A percentile compares a stretch with the other conserved stretches of the same genome.
Evolutionary conservation across 2,888 invertebrate genomes (phyloP).

Genomic region (Drosophila borborema): DNA sequence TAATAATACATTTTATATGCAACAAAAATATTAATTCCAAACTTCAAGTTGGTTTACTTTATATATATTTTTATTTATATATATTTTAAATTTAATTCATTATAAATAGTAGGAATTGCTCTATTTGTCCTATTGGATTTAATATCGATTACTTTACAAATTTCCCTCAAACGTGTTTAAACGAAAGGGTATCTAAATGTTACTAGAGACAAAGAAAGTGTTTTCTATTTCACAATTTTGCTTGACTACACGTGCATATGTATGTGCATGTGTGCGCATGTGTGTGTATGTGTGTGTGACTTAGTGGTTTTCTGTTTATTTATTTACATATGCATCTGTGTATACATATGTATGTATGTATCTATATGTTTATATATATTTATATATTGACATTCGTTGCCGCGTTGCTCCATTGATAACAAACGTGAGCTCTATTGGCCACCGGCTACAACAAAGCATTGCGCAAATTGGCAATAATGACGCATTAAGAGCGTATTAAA

Average conservation of each 20-base stretch:
- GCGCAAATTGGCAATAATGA: slow-evolving; percentile 65
- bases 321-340: slow-evolving; percentile 4
- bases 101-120: not conserved
- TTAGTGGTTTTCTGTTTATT: slow-evolving; percentile 5
- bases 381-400: slow-evolving; percentile 27
- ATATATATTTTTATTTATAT: not conserved
- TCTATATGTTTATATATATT: not conserved
- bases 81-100: not conserved
- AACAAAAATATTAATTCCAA: too few species aligned
- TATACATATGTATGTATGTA: not conserved
- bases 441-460: slow-evolving; percentile 30
- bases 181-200: slow-evolving; percentile 22
- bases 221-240: slow-evolving; percentile 11
- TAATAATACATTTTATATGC: too few species aligned
- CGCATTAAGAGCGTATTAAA: slow-evolving; percentile 69
- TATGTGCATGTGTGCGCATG: not conserved
- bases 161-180: too few species aligned
- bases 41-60: too few species aligned
- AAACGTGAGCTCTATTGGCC: slow-evolving; percentile 29
- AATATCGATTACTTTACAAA: not conserved
- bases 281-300: not conserved
- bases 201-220: not conserved
- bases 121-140: not conserved
- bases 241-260: not conserved
- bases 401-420: slow-evolving; percentile 35